phyloP scores from a whole-genome alignment of 2,113 vertebrate genomes.

The Camarhynchus parvulus region DNA sequence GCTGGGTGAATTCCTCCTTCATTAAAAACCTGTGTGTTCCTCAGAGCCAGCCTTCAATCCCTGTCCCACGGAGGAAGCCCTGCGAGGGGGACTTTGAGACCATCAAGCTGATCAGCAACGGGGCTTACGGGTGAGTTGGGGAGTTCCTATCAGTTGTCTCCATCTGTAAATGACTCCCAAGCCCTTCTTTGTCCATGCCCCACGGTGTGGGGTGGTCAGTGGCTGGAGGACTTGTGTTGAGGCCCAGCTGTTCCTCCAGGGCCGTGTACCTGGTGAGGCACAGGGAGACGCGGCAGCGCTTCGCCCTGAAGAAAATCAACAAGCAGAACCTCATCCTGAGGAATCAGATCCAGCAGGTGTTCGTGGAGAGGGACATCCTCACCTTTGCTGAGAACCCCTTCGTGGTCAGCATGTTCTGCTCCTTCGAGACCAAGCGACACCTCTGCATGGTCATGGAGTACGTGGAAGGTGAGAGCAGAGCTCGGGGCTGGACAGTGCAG shows the following conservation, averaged over 20 bases:
- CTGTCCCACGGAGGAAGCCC: conserved; percentile 86
- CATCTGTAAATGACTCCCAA: fast-evolving
- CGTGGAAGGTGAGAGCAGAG: conserved; percentile 85
- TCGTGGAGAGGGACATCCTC: conserved; percentile 96
- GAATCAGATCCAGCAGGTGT: conserved; percentile 98
- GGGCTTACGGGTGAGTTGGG: conserved; percentile 90
- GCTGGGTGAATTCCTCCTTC: neutral
- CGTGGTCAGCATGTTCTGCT: conserved; percentile 98
- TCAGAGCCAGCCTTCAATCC: conserved; percentile 77
- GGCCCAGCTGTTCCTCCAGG: conserved; percentile 45
- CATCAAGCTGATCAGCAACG: conserved; percentile 96
- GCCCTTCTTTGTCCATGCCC: neutral
- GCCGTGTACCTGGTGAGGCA: conserved; percentile 95
- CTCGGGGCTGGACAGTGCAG: fast-evolving
- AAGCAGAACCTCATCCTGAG: conserved; percentile 95
- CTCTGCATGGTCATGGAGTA: conserved; percentile 99
- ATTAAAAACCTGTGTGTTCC: neutral
- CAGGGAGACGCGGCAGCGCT: conserved; percentile 91
- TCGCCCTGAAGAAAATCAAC: conserved; percentile 99
- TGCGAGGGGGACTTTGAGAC: conserved; percentile 95
- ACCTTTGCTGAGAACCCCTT: conserved; percentile 98
- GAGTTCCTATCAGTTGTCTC: neutral
- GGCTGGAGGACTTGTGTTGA: neutral
- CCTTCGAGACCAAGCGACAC: conserved; percentile 93
- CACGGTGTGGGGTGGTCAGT: fast-evolving